Evolutionary conservation across 1,140 invertebrate species (phyloP).

Genomic region (Rhynchophorus ferrugineus): DNA sequence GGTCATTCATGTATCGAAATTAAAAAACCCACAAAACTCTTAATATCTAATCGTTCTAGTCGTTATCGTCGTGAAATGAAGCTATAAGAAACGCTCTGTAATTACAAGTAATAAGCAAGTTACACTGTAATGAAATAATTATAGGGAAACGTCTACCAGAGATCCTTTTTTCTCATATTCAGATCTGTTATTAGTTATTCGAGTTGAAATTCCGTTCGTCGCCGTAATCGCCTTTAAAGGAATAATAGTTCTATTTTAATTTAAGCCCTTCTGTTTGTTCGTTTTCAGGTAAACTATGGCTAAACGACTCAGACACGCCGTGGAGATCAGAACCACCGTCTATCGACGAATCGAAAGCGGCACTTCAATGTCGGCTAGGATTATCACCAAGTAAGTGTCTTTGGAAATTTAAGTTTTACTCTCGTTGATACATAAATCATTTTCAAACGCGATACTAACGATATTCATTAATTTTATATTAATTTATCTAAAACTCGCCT

Average conservation of each 20-base stretch:
- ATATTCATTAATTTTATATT: not conserved
- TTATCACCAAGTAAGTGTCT: slow-evolving; percentile 35
- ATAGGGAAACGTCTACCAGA: not conserved
- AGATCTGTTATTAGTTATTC: not conserved
- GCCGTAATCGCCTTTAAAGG: not conserved
- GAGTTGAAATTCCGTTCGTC: no score
- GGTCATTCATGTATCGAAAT: no score
- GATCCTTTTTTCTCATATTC: not conserved
- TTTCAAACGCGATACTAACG: no score
- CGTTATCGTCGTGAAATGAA: not conserved
- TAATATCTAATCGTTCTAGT: not conserved
- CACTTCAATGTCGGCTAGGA: slow-evolving; percentile 38
- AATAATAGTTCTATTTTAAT: not conserved
- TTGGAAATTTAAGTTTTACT: no score
- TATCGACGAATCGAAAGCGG: slow-evolving; percentile 38
- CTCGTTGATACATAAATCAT: no score
- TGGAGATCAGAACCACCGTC: slow-evolving; percentile 39
- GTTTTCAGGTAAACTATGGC: slow-evolving; percentile 42
- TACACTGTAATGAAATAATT: not conserved
- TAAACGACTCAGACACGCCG: slow-evolving; percentile 39
- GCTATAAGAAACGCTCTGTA: not conserved
- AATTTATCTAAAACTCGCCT: not conserved
- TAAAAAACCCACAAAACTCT: no score
- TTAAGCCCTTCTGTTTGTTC: slow-evolving; percentile 6
- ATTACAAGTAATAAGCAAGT: not conserved